Conservation (phyloP, 2,113 vertebrate species). For the Gorsachius goisagi region DNA sequence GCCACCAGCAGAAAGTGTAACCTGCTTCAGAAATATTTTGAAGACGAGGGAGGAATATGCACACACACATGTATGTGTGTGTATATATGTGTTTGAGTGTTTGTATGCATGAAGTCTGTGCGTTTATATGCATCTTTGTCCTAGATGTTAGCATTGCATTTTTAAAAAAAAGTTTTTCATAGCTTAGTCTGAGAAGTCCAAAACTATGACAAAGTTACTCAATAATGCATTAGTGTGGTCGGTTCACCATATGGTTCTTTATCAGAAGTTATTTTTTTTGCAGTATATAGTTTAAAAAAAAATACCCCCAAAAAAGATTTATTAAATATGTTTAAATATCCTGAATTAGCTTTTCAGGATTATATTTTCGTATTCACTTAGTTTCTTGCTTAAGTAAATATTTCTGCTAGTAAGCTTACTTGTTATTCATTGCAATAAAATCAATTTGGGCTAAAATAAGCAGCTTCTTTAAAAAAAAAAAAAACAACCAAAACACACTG, state of each 20-base stretch:
- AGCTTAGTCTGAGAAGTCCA: neutral
- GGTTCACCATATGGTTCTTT: neutral
- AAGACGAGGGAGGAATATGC: neutral
- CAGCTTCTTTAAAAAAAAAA: neutral
- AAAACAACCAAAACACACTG: neutral
- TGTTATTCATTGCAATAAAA: neutral
- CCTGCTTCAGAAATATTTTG: neutral
- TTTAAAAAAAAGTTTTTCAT: neutral
- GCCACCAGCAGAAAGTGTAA: neutral
- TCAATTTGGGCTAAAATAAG: neutral
- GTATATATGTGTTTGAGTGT: neutral
- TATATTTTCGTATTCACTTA: neutral
- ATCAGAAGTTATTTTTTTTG: neutral
- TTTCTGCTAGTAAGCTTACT: neutral
- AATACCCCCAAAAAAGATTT: neutral
- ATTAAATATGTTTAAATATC: neutral
- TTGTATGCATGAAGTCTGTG: neutral
- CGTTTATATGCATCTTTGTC: neutral
- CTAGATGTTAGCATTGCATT: neutral
- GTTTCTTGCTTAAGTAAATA: neutral
- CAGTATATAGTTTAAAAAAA: neutral
- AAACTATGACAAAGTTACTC: neutral
- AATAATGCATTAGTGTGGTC: neutral
- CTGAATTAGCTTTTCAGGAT: neutral
- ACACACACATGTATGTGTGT: rapidly evolving